Percentiles rank a stretch among this genome's conserved stretches.
Evolutionary conservation across 1,140 invertebrate genomes (phyloP).

Genomic region (Pinna nobilis): DNA sequence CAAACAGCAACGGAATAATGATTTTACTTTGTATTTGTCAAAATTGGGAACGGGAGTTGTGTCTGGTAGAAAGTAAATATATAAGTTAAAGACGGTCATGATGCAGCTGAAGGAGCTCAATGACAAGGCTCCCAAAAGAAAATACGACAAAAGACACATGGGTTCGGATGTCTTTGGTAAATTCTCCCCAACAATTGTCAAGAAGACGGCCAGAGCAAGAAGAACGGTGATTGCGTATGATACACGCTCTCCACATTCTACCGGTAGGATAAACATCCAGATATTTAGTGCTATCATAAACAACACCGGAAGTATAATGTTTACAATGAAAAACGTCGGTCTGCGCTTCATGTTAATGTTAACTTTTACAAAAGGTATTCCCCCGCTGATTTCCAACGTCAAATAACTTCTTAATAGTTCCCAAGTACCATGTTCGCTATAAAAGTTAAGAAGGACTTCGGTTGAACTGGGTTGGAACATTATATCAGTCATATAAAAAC

Average conservation of each 20-base stretch:
- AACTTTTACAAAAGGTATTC: background rate
- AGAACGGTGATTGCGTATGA: conserved; percentile 25
- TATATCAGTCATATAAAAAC: background rate
- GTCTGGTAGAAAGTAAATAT: background rate
- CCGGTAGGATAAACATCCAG: conserved; percentile 25
- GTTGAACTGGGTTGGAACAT: background rate
- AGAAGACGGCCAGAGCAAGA: conserved; percentile 26
- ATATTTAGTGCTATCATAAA: conserved; percentile 29
- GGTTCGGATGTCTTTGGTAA: conserved; percentile 24
- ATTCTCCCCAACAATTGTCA: conserved; percentile 28
- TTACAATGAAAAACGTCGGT: conserved; percentile 14
- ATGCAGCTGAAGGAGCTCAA: conserved; percentile 32
- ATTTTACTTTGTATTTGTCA: background rate
- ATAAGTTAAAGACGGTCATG: conserved; percentile 17
- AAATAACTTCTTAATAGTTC: background rate
- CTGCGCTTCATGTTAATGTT: conserved; percentile 28
- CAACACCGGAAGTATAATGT: conserved; percentile 31
- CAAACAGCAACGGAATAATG: background rate
- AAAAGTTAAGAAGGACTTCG: background rate
- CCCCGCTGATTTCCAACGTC: no score
- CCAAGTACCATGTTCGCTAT: conserved; percentile 21
- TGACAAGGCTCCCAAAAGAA: conserved; percentile 19
- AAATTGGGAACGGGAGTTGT: background rate
- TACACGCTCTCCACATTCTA: conserved; percentile 22
- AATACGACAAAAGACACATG: conserved; percentile 18